Base-by-base conservation (phyloP, 1,140 invertebrate genomes). In the Saccostrea echinata region DNA sequence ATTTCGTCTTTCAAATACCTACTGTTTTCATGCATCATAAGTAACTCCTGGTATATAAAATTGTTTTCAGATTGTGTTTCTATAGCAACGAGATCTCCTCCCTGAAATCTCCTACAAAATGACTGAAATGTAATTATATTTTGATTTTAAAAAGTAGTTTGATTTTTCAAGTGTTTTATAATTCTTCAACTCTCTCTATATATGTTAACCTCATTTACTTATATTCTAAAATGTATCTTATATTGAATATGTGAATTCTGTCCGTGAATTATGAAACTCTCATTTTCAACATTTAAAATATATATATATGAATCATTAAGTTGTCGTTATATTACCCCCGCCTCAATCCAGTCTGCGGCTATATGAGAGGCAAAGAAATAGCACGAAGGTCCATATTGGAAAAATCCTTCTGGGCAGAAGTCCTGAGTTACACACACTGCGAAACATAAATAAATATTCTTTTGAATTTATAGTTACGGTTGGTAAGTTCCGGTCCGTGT, bases 301-400 rank as follows among this genome's bases (percentile, higher is more conserved):
- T 3, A 16, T 18, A 12, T 57, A n/a, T 21, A 61, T 21, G 55
- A 61, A 61, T 61, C 21, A 16, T 61, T 61, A 61, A n/a, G 55
- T 18, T 57, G 9, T 27, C 27, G n/a, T 71, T 27, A 71, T 13
- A 71, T 76, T 76, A 76, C 68, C 68, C 68, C 68, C 68, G 68
- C 68, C 68, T 76, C 68, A 27, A 76, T 76, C 68, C 68, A 76
- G 68, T 76, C 68, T 33, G 68, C 68, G 13, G 68, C 68, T 33
- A 76, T 11, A 27, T 76, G 68, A 33, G 68, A 76, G 27, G 68
- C 11, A 12, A 76, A 76, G 68, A 76, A 76, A 33, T 76, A 76
- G 30, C 68, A 76, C 24, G 68, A 76, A 1, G 68, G 13, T 16
- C 68, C 68, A 76, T 76, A 33, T 30, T 76, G 68, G 68, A 76